Evolutionary conservation across 1,140 invertebrate genomes (phyloP).

Genomic region (Drosophila albomicans): DNA sequence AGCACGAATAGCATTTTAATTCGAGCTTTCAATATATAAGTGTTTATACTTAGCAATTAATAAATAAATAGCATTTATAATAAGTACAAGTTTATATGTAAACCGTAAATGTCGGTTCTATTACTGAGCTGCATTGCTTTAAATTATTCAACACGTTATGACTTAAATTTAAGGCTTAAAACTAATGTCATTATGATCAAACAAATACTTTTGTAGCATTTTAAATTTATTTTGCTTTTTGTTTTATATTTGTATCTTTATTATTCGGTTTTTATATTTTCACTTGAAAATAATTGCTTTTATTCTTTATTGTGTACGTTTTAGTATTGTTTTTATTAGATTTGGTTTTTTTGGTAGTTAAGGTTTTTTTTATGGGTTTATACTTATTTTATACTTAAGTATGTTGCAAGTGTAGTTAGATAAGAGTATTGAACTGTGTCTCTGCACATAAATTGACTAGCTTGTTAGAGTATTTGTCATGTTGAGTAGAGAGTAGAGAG

Average conservation of each 20-base stretch:
- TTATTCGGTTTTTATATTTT: constrained; percentile 57
- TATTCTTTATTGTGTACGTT: constrained; percentile 72
- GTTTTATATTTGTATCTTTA: constrained; percentile 19
- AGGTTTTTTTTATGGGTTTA: constrained; percentile 14
- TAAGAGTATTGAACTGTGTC: constrained; percentile 60
- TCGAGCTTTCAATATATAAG: constrained; percentile 44
- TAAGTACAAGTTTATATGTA: constrained; percentile 17
- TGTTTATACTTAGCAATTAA: constrained; percentile 63
- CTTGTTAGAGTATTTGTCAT: constrained; percentile 55
- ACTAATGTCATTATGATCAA: constrained; percentile 53
- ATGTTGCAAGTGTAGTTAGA: constrained; percentile 35
- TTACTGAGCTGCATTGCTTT: constrained; percentile 54
- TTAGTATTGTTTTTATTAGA: constrained; percentile 43
- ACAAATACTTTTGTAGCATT: constrained; percentile 49
- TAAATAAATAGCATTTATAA: constrained; percentile 65
- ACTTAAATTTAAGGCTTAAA: constrained; percentile 60
- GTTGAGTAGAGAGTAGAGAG: constrained; percentile 19
- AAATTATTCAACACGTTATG: constrained; percentile 66
- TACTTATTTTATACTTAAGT: constrained; percentile 58
- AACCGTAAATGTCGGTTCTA: constrained; percentile 35
- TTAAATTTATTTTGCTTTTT: constrained; percentile 35
- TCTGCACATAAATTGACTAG: constrained; percentile 77
- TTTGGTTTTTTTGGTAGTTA: constrained; percentile 32
- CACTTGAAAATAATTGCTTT: constrained; percentile 74
- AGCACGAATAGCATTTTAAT: constrained; percentile 62